phyloP scores from a whole-genome alignment of 2,797 vertebrate species.

The Notolabrus celidotus region DNA sequence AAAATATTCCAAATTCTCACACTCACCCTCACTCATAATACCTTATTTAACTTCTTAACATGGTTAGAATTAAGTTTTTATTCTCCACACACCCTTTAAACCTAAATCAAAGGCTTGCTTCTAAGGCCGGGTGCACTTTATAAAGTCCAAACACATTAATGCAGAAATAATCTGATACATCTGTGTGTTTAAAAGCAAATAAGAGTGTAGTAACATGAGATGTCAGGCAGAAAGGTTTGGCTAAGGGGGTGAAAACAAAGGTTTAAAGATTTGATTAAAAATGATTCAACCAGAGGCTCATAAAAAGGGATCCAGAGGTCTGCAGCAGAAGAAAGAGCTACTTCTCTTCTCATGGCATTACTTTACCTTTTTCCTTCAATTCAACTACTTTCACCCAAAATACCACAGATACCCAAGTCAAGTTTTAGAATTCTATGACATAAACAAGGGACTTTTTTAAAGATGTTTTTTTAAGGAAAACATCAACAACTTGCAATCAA shows the following conservation, averaged over 20 bases:
- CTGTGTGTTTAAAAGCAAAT: constrained; percentile 52
- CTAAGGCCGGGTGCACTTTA: constrained; percentile 40
- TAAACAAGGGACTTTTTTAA: no score
- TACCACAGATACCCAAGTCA: no score
- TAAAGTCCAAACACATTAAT: constrained; percentile 66
- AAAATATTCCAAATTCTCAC: constrained; percentile 1
- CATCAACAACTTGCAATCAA: no score
- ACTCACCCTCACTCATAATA: constrained; percentile 6
- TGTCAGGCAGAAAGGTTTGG: constrained; percentile 41
- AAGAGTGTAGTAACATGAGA: constrained; percentile 49
- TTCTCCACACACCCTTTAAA: constrained; percentile 15
- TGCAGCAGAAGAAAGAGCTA: constrained; percentile 11
- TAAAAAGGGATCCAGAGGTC: constrained; percentile 20
- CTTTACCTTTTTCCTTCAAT: constrained; percentile 19
- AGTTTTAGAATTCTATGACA: no score
- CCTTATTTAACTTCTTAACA: no score
- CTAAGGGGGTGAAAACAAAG: constrained; percentile 59
- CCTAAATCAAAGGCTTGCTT: constrained; percentile 33
- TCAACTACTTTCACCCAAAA: not conserved
- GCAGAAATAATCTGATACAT: constrained; percentile 59
- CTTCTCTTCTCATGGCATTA: constrained; percentile 3
- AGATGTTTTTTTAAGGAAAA: no score
- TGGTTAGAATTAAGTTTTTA: constrained; percentile 10
- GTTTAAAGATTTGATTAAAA: constrained; percentile 44
- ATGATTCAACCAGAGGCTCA: constrained; percentile 47